These are phyloP conservation scores for Helogale parvula DNA, from an alignment of 2,113 vertebrate genomes.

Conservation along the genomic window DNA sequence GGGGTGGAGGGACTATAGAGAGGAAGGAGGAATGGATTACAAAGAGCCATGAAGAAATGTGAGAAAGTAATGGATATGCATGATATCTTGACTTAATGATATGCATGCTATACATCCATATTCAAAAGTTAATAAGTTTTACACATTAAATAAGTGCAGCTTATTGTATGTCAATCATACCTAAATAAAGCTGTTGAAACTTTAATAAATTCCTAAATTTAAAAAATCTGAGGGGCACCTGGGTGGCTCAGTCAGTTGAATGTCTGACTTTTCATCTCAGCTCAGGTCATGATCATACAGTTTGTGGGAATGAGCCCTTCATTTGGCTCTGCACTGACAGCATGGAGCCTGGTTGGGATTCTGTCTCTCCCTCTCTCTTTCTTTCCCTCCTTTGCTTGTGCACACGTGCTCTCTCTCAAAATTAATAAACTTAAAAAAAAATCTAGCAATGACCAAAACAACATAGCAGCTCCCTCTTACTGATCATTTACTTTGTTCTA, in stretches of 20 bases:
- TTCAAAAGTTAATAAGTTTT: neutral
- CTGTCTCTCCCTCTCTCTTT: too few relatives aligned
- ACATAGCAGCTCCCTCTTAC: neutral
- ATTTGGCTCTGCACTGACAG: too few relatives aligned
- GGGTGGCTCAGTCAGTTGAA: too few relatives aligned
- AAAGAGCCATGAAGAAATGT: neutral
- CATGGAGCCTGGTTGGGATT: too few relatives aligned
- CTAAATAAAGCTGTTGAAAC: neutral
- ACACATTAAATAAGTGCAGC: neutral
- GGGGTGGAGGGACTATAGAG: neutral
- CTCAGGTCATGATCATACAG: too few relatives aligned
- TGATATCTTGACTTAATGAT: neutral
- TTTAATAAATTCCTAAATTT: neutral
- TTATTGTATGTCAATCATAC: neutral
- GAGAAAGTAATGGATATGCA: neutral
- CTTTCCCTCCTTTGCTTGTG: too few relatives aligned
- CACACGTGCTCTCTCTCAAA: too few relatives aligned
- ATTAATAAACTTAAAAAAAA: neutral
- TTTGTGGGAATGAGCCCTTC: too few relatives aligned
- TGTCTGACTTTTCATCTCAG: too few relatives aligned
- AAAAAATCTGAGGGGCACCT: neutral
- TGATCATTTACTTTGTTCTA: neutral
- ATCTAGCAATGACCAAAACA: neutral
- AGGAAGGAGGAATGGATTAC: neutral
- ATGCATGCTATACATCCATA: neutral